Evolutionary conservation across 92 coral and sea anemone genomes (phyloP).

Genomic region (Galaxea fascicularis): DNA sequence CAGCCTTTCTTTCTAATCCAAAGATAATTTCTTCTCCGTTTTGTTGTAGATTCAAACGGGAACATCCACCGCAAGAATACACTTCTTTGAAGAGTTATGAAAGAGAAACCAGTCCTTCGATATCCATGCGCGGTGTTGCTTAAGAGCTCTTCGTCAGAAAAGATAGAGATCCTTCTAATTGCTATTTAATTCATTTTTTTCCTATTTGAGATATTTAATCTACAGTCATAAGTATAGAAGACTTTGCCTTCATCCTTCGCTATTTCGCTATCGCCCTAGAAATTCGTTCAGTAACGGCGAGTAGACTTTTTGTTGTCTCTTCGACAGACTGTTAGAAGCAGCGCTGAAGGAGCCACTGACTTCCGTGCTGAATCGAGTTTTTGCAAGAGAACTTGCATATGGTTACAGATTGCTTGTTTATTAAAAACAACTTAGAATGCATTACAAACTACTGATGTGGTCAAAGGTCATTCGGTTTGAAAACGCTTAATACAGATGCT

Average conservation of each 20-base stretch:
- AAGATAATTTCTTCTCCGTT: neutral
- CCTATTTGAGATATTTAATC: constrained; percentile 22
- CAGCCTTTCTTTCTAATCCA: neutral
- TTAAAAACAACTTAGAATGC: neutral
- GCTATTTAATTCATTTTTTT: constrained; percentile 17
- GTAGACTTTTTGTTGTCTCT: too few relatives aligned
- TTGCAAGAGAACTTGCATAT: too few relatives aligned
- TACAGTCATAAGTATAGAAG: neutral
- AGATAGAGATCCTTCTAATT: neutral
- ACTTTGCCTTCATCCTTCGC: too few relatives aligned
- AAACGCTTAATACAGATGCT: neutral
- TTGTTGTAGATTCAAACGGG: constrained; percentile 75
- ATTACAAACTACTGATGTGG: neutral
- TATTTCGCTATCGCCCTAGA: neutral
- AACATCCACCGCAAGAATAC: constrained; percentile 83
- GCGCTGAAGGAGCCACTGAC: too few relatives aligned
- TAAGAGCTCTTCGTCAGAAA: neutral
- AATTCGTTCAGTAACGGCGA: neutral
- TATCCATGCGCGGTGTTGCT: too few relatives aligned
- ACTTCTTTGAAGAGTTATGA: constrained; percentile 87
- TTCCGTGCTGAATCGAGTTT: too few relatives aligned
- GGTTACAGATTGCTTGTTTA: too few relatives aligned
- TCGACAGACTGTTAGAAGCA: too few relatives aligned
- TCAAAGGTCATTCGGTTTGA: too few relatives aligned
- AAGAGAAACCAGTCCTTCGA: neutral